These are phyloP conservation scores for Holocentrus rufus DNA, from an alignment of 2,797 vertebrate genomes.

Conservation along the genomic window DNA sequence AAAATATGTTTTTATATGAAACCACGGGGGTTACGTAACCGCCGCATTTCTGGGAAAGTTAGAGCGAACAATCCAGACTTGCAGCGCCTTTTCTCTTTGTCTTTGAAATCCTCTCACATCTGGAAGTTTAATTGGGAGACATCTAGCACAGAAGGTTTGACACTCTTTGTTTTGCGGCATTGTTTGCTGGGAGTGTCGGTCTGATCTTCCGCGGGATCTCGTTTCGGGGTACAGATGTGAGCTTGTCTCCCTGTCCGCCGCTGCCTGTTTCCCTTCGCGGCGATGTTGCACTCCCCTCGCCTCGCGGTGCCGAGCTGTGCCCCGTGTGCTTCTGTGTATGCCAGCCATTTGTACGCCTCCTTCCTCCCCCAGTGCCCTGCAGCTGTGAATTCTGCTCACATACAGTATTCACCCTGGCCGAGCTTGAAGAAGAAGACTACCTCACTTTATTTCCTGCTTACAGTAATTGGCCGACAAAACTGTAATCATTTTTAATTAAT, in stretches of 20 bases:
- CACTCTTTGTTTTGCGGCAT: neutral
- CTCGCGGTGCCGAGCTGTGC: conserved; percentile 48
- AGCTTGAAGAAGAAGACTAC: conserved; percentile 55
- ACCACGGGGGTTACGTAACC: conserved; percentile 29
- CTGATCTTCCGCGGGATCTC: conserved; percentile 8
- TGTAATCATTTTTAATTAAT: conserved; percentile 89
- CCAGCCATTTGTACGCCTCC: conserved; percentile 66
- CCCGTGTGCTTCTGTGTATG: conserved; percentile 49
- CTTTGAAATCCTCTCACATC: conserved; percentile 26
- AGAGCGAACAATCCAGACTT: conserved; percentile 20
- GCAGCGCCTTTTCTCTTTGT: neutral
- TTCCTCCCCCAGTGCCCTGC: conserved; percentile 57
- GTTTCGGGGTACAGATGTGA: conserved; percentile 38
- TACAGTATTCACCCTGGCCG: conserved; percentile 23
- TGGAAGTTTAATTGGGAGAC: conserved; percentile 35
- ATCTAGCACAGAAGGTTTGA: neutral
- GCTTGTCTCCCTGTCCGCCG: conserved; percentile 25
- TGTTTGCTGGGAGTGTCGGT: conserved; percentile 6
- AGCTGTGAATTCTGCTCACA: conserved; percentile 68
- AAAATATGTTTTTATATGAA: conserved; percentile 33
- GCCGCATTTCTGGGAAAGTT: conserved; percentile 34
- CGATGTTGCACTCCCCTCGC: conserved; percentile 34
- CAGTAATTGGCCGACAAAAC: conserved; percentile 87
- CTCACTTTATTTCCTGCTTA: conserved; percentile 52
- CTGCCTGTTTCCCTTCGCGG: conserved; percentile 40